A percentile compares a stretch with the other conserved stretches of the same genome.
Conservation (phyloP, 2,113 vertebrate genomes). For the Lethenteron camtschaticum region DNA sequence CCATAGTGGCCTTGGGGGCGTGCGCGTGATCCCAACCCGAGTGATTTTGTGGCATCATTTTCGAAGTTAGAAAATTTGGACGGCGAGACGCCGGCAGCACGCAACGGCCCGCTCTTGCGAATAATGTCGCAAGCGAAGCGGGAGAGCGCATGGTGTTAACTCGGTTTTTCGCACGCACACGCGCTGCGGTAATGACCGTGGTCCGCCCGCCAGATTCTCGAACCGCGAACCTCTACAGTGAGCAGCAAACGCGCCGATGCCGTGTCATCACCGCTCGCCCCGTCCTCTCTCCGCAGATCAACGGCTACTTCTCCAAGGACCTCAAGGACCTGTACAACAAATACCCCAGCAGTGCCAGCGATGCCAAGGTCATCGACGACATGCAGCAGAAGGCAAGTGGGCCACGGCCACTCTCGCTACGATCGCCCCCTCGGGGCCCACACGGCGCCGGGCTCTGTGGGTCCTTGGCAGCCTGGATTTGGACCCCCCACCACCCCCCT, state of each 20-base stretch:
- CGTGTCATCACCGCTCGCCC: neutral
- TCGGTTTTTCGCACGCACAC: too few species aligned
- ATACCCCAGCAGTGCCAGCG: conserved; percentile 13
- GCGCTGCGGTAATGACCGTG: neutral
- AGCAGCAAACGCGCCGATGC: neutral
- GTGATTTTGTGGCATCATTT: too few species aligned
- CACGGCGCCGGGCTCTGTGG: neutral
- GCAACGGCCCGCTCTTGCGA: too few species aligned
- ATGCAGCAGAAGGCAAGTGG: conserved; percentile 32
- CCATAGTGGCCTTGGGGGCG: too few species aligned
- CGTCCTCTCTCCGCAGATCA: conserved; percentile 13
- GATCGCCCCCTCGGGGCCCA: neutral
- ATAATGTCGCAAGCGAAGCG: too few species aligned
- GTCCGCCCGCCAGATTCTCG: neutral
- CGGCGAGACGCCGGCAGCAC: too few species aligned
- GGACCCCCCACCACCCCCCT: rapidly evolving
- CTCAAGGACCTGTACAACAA: conserved; percentile 21
- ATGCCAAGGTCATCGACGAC: conserved; percentile 13
- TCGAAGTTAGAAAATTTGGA: too few species aligned
- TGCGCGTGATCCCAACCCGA: too few species aligned
- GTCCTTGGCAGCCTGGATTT: neutral
- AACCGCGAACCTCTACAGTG: neutral
- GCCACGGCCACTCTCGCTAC: neutral
- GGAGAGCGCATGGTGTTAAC: too few species aligned
- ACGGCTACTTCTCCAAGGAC: conserved; percentile 13